Evolutionary conservation across 2,888 invertebrate species (phyloP).

Genomic region (Cephus sareptanus): DNA sequence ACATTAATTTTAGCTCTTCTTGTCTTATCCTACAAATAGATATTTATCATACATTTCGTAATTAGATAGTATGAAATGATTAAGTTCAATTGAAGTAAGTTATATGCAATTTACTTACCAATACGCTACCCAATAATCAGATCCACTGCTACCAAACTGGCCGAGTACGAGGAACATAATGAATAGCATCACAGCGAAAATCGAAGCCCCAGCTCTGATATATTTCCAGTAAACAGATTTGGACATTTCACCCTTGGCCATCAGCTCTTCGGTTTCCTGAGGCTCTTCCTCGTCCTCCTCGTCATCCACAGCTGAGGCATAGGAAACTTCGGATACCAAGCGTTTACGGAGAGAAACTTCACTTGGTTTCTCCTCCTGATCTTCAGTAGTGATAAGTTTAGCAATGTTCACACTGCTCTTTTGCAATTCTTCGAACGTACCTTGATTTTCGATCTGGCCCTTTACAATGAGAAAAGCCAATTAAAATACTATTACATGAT

Average conservation of each 20-base stretch:
- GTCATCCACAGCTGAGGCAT: constrained; percentile 16
- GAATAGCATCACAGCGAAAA: constrained; percentile 69
- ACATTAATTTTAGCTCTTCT: constrained; percentile 55
- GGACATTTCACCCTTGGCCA: constrained; percentile 74
- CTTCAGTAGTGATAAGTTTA: not conserved
- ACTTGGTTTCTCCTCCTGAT: not conserved
- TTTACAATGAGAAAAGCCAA: constrained; percentile 46
- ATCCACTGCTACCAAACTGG: constrained; percentile 76
- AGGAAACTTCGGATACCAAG: constrained; percentile 20
- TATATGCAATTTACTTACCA: constrained; percentile 70
- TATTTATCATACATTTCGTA: constrained; percentile 5
- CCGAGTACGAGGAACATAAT: constrained; percentile 72
- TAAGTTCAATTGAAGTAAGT: not conserved
- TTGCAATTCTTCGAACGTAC: constrained; percentile 71
- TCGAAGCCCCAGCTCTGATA: constrained; percentile 76
- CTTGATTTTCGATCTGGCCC: constrained; percentile 74
- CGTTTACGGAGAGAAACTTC: not conserved
- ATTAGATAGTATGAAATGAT: constrained; percentile 1
- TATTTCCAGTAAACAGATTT: constrained; percentile 76
- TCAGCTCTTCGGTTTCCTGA: constrained; percentile 74
- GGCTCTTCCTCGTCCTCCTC: constrained; percentile 67
- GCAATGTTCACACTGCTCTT: constrained; percentile 67
- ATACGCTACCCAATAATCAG: constrained; percentile 82
- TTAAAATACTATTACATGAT: not conserved
- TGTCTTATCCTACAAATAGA: constrained; percentile 63